These are phyloP conservation scores for Rissa tridactyla DNA, from an alignment of 2,113 vertebrate species.

Conservation along the genomic window DNA sequence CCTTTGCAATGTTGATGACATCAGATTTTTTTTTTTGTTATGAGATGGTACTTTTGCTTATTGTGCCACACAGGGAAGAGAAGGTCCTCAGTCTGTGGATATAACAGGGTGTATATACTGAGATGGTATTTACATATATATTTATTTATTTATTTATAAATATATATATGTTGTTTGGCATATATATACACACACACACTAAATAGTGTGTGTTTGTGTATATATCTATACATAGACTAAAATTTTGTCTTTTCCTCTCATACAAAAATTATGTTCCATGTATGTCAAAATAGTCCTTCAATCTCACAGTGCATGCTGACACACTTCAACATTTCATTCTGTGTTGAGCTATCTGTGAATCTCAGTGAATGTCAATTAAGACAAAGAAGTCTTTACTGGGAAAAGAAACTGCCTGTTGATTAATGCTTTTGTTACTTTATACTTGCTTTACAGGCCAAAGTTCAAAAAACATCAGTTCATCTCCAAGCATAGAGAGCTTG, in stretches of 20 bases:
- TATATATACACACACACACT: background rate
- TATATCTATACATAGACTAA: background rate
- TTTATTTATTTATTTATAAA: too few relatives aligned
- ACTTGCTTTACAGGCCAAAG: conserved; percentile 81
- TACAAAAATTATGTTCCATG: background rate
- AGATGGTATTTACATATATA: background rate
- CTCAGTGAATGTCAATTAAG: background rate
- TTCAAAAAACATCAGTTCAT: conserved; percentile 87
- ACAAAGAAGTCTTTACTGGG: background rate
- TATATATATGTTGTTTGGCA: background rate
- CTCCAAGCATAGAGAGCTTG: conserved; percentile 92
- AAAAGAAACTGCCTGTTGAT: background rate
- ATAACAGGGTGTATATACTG: background rate
- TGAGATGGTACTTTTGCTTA: background rate
- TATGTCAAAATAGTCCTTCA: background rate
- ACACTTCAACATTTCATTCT: conserved; percentile 24
- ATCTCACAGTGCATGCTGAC: background rate
- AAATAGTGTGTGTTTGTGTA: background rate
- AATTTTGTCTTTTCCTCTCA: background rate
- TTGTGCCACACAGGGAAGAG: background rate
- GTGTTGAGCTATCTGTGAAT: conserved; percentile 2
- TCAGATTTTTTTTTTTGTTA: background rate
- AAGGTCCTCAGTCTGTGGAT: background rate
- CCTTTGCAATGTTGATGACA: background rate
- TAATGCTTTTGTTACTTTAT: conserved; percentile 28